These are phyloP conservation scores for Botia kubotai DNA, from an alignment of 2,797 vertebrate genomes.

Conservation along the genomic window DNA sequence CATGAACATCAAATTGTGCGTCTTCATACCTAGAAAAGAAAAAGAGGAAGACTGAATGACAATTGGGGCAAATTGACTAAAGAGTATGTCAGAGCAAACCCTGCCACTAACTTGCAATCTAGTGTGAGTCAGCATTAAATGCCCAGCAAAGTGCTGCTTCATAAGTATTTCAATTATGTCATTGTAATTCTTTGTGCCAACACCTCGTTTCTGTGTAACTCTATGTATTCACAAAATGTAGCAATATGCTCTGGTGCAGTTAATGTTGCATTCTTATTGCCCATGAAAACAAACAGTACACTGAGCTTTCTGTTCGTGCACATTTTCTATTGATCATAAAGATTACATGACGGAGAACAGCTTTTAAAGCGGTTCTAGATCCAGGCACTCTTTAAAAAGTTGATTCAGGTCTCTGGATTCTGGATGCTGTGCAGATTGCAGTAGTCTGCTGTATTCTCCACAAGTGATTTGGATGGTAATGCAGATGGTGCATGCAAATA, in stretches of 20 bases:
- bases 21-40: not conserved
- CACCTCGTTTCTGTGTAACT: not conserved
- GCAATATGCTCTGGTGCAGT: too few relatives aligned
- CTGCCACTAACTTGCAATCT: not conserved
- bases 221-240: too few relatives aligned
- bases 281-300: too few relatives aligned
- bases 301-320: too few relatives aligned
- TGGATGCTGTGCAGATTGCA: too few relatives aligned
- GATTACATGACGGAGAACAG: too few relatives aligned
- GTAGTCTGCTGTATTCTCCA: too few relatives aligned
- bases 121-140: not conserved
- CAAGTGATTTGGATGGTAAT: not conserved
- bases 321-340: too few relatives aligned
- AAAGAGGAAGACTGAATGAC: not conserved
- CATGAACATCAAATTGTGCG: conserved; percentile 6
- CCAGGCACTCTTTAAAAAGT: not conserved
- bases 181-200: not conserved
- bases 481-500: not conserved
- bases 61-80: not conserved
- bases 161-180: not conserved
- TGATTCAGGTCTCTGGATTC: too few relatives aligned
- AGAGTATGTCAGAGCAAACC: not conserved
- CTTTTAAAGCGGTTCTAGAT: not conserved
- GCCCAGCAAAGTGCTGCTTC: not conserved
- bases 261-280: too few relatives aligned